Evolutionary conservation across 2,113 vertebrate genomes (phyloP).

Genomic region (Solea solea): DNA sequence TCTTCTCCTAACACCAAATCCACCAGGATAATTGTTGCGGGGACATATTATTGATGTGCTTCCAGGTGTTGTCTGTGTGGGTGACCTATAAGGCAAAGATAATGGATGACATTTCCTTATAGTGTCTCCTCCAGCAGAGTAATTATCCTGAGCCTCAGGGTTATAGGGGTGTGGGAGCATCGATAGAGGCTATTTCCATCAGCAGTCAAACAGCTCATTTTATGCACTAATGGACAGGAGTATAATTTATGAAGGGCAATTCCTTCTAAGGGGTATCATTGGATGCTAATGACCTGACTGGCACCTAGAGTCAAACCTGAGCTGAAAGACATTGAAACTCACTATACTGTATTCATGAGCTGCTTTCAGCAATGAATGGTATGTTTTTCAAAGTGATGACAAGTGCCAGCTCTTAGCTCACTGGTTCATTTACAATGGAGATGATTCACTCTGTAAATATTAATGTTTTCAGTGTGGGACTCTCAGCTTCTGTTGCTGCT

Average conservation of each 20-base stretch:
- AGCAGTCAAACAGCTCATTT: slow-evolving; percentile 59
- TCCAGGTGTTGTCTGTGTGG: slow-evolving; percentile 7
- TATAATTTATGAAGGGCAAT: slow-evolving; percentile 69
- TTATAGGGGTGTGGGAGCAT: slow-evolving; percentile 34
- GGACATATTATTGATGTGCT: slow-evolving; percentile 29
- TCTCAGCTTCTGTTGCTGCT: neutral
- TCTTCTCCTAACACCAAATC: slow-evolving; percentile 26
- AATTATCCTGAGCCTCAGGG: slow-evolving; percentile 20
- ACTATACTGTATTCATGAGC: slow-evolving; percentile 17
- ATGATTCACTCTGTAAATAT: neutral
- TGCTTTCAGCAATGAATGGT: slow-evolving; percentile 35
- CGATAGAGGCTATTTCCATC: slow-evolving; percentile 56
- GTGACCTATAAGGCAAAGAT: slow-evolving; percentile 39
- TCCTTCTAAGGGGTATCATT: slow-evolving; percentile 54
- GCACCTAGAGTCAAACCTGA: slow-evolving; percentile 31
- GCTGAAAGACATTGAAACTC: slow-evolving; percentile 48
- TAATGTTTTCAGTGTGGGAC: neutral
- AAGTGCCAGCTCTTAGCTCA: slow-evolving; percentile 1
- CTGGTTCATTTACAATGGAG: neutral
- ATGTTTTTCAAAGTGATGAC: slow-evolving; percentile 35
- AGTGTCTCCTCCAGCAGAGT: slow-evolving; percentile 14
- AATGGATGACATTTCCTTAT: slow-evolving; percentile 31
- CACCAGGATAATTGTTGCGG: neutral
- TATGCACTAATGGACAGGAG: slow-evolving; percentile 60
- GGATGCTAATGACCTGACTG: slow-evolving; percentile 48